A percentile compares a stretch with the other conserved stretches of the same genome.
Conservation (phyloP, 2,888 invertebrate genomes). For the Cantharis flavilabris region DNA sequence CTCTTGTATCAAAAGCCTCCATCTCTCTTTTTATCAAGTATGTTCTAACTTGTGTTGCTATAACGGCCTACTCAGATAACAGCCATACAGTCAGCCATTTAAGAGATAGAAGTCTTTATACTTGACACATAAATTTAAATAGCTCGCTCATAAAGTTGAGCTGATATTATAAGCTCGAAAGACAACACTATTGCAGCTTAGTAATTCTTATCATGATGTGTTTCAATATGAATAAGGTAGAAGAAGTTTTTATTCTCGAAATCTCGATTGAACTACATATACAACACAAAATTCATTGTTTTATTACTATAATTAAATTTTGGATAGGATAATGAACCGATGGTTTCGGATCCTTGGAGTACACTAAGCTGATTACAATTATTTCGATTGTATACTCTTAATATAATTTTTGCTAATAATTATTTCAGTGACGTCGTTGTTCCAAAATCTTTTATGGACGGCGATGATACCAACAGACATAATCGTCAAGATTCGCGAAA, state of each 20-base stretch:
- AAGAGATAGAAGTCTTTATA: not conserved
- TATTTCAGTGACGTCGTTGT: slow-evolving; percentile 58
- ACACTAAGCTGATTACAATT: not conserved
- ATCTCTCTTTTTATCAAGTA: not conserved
- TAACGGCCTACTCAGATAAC: not conserved
- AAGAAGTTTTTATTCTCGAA: not conserved
- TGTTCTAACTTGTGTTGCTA: not conserved
- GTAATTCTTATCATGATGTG: not conserved
- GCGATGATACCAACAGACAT: slow-evolving; percentile 48
- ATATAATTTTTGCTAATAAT: not conserved
- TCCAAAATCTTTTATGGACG: slow-evolving; percentile 57
- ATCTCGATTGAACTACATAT: not conserved
- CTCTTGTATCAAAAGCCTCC: not conserved
- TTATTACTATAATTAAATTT: too few relatives aligned
- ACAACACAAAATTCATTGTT: not conserved
- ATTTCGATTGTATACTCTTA: too few relatives aligned
- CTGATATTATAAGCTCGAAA: not conserved
- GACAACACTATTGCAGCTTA: not conserved
- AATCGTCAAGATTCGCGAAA: slow-evolving; percentile 58
- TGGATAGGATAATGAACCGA: too few relatives aligned
- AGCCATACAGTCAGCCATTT: not conserved
- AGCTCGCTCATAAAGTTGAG: not conserved
- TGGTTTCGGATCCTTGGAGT: too few relatives aligned
- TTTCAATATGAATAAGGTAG: not conserved
- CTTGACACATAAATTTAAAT: not conserved